Evolutionary conservation across 1,140 invertebrate species (phyloP).

Genomic region (Sitodiplosis mosellana): DNA sequence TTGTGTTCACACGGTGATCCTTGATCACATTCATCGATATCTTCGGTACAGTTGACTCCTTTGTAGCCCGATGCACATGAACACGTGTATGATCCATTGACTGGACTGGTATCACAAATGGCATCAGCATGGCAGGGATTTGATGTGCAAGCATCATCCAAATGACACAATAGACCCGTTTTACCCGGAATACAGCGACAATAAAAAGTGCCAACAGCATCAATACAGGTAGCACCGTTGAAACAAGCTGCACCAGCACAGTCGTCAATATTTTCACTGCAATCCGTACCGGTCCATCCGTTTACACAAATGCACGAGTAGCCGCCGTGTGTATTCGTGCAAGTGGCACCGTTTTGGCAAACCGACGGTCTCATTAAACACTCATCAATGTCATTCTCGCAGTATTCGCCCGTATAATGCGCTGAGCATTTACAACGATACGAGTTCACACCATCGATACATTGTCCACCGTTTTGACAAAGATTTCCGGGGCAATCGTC

Average conservation of each 20-base stretch:
- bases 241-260: constrained; percentile 84
- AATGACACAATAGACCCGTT: constrained; percentile 81
- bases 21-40: constrained; percentile 90
- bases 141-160: constrained; percentile 92
- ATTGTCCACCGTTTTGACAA: constrained; percentile 81
- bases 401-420: constrained; percentile 69
- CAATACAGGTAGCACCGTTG: constrained; percentile 92
- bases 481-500: constrained; percentile 78
- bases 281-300: constrained; percentile 82
- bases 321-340: constrained; percentile 73
- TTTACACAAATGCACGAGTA: constrained; percentile 94
- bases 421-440: constrained; percentile 79
- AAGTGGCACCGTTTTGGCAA: constrained; percentile 88
- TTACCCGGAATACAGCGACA: constrained; percentile 91
- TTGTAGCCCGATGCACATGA: constrained; percentile 83
- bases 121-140: constrained; percentile 88
- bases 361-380: constrained; percentile 60
- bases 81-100: constrained; percentile 85
- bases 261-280: constrained; percentile 85
- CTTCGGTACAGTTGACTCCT: constrained; percentile 77
- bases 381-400: constrained; percentile 63
- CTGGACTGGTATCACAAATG: constrained; percentile 87
- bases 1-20: constrained; percentile 84
- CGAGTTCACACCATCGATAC: constrained; percentile 67
- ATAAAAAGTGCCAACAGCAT: constrained; percentile 82